phyloP scores from a whole-genome alignment of 2,888 invertebrate species.

The Griposia aprilina region DNA sequence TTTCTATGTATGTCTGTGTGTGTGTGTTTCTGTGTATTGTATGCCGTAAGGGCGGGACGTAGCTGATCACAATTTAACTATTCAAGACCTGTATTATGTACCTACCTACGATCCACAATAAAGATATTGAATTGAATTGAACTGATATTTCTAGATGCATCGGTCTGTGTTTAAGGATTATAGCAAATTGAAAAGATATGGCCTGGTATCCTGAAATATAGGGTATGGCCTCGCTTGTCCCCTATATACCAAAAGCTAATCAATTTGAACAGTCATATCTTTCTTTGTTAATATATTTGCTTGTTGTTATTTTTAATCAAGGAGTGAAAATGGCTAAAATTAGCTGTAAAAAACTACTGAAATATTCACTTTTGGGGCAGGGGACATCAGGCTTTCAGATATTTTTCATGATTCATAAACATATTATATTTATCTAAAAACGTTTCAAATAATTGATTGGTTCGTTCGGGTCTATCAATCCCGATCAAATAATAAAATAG shows the following conservation, averaged over 20 bases:
- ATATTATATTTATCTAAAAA: no score
- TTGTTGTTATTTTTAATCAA: not conserved
- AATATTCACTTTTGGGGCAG: not conserved
- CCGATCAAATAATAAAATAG: no score
- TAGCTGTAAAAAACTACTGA: not conserved
- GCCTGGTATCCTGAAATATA: not conserved
- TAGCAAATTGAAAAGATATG: no score
- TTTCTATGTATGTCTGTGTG: no score
- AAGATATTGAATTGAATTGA: no score
- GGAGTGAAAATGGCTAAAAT: not conserved
- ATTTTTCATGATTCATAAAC: not conserved
- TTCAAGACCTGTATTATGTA: no score
- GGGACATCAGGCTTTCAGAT: not conserved
- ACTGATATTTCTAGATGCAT: slow-evolving; percentile 37
- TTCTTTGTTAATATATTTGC: not conserved
- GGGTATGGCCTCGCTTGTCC: not conserved
- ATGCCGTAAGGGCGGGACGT: no score
- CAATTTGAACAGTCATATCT: not conserved
- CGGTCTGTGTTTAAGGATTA: slow-evolving; percentile 3
- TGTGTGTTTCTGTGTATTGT: no score
- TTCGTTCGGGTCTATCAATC: no score
- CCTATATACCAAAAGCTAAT: not conserved
- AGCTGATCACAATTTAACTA: no score
- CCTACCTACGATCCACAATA: no score
- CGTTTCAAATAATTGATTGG: no score